Evolutionary conservation across 2,113 vertebrate species (phyloP).

Genomic region (Dipodomys merriami): DNA sequence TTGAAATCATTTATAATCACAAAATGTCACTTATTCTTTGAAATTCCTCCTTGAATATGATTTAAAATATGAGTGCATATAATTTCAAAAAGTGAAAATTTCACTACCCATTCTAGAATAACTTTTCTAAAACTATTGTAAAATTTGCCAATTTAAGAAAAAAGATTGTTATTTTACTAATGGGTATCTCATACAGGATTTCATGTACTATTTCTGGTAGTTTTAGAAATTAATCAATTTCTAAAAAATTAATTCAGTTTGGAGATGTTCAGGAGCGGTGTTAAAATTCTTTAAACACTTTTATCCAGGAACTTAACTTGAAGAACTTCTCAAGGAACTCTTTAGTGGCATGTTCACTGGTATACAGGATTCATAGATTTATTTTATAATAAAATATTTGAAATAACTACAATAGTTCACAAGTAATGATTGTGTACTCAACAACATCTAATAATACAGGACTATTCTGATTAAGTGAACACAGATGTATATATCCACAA

Average conservation of each 20-base stretch:
- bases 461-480: conserved; percentile 36
- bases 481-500: background rate
- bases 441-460: conserved; percentile 8
- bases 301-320: background rate
- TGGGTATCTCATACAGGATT: background rate
- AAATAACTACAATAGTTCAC: background rate
- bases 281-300: conserved; percentile 20
- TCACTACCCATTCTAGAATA: background rate
- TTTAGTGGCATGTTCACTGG: background rate
- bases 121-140: background rate
- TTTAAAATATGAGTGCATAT: conserved; percentile 10
- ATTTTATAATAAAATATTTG: background rate
- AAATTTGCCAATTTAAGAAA: background rate
- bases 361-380: background rate
- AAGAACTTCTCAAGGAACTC: background rate
- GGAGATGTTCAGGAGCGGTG: background rate
- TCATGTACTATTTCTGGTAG: conserved; percentile 18
- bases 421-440: background rate
- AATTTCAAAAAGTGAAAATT: conserved; percentile 38
- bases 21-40: conserved; percentile 24
- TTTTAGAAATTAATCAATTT: conserved; percentile 25
- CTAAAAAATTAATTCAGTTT: background rate
- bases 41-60: conserved; percentile 2
- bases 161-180: conserved; percentile 11
- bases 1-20: conserved; percentile 31